Evolutionary conservation across 2,113 vertebrate genomes (phyloP), one percentile per base, ranked within the genome.

Genomic region (Vulpes ferrilata): DNA sequence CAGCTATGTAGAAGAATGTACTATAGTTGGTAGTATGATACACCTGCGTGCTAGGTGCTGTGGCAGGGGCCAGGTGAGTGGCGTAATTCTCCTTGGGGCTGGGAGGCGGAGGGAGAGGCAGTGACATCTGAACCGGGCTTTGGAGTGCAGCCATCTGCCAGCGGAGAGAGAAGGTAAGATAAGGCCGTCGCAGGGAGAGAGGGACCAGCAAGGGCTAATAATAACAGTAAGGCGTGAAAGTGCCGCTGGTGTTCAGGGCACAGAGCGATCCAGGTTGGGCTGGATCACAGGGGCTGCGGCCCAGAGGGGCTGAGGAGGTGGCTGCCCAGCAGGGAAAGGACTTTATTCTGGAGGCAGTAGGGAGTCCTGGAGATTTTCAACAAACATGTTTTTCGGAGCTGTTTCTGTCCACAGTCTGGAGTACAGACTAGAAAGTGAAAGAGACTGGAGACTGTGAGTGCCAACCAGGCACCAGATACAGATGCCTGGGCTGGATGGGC

Each of bases 281-380:
- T 51, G 43, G 71, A 3, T 71, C 17, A 9, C 12, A 2, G 7
- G 9, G 5, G 4, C 17, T 3, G 3, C 7, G 27, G 73, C 83
- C n/a, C 10, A 74, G 73, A 53, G 23, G 62, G 64, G 11, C 38
- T 27, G 76, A 38, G 25, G 76, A 78, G 11, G 55, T 2, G 25
- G 38, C 55, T 84, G 90, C 65, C 94, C 48, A 32, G 16, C 23
- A 6, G 11, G 43, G 64, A n/a, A 59, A 25, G 8, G 13, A 20
- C 76, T 67, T 55, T 59, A 59, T 87, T 73, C 69, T n/a, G 11
- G 53, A 85, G 38, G 67, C 64, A 48, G 20, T 13, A 25, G 78
- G 74, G 79, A 90, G 65, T 55, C 74, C 51, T 81, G 78, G 78
- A 84, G 78, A 62, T 80, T 91, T 81, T 71, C 78, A 59, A 67